A percentile compares a stretch with the other conserved stretches of the same genome.
phyloP scores from a whole-genome alignment of 1,140 invertebrate species.

The Bombus balteatus region DNA sequence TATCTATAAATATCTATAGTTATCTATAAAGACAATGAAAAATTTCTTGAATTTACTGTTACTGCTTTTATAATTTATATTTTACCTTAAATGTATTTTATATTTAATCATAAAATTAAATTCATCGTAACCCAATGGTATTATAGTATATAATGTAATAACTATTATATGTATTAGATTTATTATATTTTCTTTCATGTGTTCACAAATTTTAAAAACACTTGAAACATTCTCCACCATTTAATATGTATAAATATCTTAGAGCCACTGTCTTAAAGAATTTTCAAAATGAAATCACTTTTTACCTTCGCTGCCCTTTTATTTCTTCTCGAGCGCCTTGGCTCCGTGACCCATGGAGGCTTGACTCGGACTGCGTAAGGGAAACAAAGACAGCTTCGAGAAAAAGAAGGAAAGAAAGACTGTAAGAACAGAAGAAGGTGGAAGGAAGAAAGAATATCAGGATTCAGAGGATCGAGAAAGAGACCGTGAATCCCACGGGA shows the following conservation, averaged over 20 bases:
- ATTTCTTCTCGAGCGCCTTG: conserved; percentile 30
- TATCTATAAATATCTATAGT: too few relatives aligned
- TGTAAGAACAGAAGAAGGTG: conserved; percentile 32
- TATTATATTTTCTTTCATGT: too few relatives aligned
- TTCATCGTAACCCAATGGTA: not conserved
- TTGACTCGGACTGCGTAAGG: conserved; percentile 8
- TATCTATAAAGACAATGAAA: not conserved
- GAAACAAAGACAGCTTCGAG: conserved; percentile 40
- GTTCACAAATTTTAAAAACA: too few relatives aligned
- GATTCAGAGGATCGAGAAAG: conserved; percentile 60
- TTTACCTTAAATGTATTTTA: not conserved
- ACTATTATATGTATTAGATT: too few relatives aligned
- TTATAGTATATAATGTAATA: too few relatives aligned
- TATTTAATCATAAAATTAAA: not conserved
- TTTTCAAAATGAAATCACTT: conserved; percentile 44
- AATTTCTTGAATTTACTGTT: not conserved
- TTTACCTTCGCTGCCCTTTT: conserved; percentile 29
- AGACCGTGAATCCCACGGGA: conserved; percentile 79
- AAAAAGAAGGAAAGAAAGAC: conserved; percentile 48
- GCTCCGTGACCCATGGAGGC: conserved; percentile 50
- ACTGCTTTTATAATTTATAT: not conserved
- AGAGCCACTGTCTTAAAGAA: not conserved
- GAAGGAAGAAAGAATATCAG: conserved; percentile 16
- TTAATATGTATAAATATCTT: too few relatives aligned
- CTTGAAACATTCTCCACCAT: too few relatives aligned